phyloP scores from a whole-genome alignment of 2,888 invertebrate genomes.

The Synanthedon formicaeformis region DNA sequence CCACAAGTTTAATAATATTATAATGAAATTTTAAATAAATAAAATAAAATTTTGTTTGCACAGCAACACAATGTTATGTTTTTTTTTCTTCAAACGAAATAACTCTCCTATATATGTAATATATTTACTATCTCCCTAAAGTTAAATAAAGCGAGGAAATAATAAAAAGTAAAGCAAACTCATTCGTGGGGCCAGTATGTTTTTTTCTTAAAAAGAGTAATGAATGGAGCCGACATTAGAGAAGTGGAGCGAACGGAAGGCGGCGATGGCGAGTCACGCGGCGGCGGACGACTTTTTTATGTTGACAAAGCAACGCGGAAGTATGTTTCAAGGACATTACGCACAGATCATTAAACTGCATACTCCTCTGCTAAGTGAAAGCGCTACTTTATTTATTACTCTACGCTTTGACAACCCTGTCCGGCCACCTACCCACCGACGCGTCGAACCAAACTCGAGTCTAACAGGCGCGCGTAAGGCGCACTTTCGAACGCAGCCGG shows the following conservation, averaged over 20 bases:
- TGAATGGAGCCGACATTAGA: constrained; percentile 9
- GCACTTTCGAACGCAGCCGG: background rate
- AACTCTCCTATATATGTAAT: too few species aligned
- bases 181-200: background rate
- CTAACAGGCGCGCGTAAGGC: background rate
- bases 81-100: too few species aligned
- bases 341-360: constrained; percentile 61
- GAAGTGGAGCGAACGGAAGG: constrained; percentile 20
- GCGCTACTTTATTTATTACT: constrained; percentile 53
- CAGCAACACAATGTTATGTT: too few species aligned
- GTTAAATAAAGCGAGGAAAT: too few species aligned
- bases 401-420: constrained; percentile 53
- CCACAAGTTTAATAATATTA: too few species aligned
- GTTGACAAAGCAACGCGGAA: constrained; percentile 54
- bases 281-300: constrained; percentile 42
- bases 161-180: too few species aligned
- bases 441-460: background rate
- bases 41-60: too few species aligned
- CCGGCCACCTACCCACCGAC: constrained; percentile 18
- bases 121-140: too few species aligned
- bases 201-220: background rate
- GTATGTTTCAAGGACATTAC: constrained; percentile 53
- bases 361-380: constrained; percentile 40
- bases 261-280: constrained; percentile 27
- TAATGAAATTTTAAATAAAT: too few species aligned